These are phyloP conservation scores for Echinometra lucunter DNA, from an alignment of 53 echinoderm and acorn worm species.

Conservation along the genomic window DNA sequence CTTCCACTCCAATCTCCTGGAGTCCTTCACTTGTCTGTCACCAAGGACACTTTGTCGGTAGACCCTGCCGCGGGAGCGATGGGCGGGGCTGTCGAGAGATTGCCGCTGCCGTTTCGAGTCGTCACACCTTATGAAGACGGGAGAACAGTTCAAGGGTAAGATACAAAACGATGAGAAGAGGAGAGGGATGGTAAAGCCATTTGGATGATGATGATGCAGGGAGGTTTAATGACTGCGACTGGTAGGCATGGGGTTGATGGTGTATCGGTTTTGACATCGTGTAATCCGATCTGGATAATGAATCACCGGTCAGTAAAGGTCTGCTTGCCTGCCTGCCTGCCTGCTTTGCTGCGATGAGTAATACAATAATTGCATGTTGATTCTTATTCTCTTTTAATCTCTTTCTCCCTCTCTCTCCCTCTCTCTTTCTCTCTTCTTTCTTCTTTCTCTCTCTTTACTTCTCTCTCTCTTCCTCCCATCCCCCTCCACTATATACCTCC, in stretches of 20 bases:
- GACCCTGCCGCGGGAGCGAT: constrained; percentile 40
- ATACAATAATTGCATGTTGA: constrained; percentile 20
- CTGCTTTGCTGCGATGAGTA: constrained; percentile 1
- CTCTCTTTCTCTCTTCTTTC: background rate
- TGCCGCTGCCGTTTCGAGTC: constrained; percentile 22
- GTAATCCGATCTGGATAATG: constrained; percentile 64
- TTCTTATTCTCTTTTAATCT: background rate
- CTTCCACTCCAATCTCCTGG: background rate
- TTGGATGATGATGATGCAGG: background rate
- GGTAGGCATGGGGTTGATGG: constrained; percentile 32
- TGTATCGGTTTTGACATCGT: constrained; percentile 52
- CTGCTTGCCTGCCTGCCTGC: background rate
- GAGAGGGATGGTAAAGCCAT: constrained; percentile 51
- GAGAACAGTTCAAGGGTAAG: constrained; percentile 15
- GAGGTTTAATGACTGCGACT: constrained; percentile 8
- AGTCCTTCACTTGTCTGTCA: constrained; percentile 40
- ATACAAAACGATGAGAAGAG: background rate
- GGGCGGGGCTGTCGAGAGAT: constrained; percentile 59
- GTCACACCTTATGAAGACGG: constrained; percentile 27
- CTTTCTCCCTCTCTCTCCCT: background rate
- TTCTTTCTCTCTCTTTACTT: background rate
- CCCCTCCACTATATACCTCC: no score
- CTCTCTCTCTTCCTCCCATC: background rate
- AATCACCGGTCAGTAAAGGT: constrained; percentile 52
- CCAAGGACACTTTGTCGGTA: constrained; percentile 44